Percentiles rank a stretch among this genome's conserved stretches.
Evolutionary conservation across 2,797 vertebrate species (phyloP).

Genomic region (Arremon aurantiirostris): DNA sequence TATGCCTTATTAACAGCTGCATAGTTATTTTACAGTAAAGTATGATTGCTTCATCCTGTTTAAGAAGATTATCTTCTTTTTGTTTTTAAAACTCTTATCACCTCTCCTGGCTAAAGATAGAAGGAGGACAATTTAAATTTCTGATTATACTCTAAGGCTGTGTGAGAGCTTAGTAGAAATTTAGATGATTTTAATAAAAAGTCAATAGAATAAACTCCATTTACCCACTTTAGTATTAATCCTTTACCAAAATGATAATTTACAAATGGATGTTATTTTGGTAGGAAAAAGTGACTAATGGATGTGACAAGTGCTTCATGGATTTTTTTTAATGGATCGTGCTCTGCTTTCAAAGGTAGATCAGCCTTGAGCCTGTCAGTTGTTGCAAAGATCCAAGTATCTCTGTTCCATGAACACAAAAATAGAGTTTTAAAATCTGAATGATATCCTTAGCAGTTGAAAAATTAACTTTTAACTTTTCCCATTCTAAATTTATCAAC

Average conservation of each 20-base stretch:
- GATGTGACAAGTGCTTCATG: not conserved
- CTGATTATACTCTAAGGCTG: not conserved
- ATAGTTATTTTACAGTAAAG: not conserved
- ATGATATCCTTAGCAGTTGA: not conserved
- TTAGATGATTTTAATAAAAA: constrained; percentile 15
- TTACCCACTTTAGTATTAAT: not conserved
- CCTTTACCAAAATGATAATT: not conserved
- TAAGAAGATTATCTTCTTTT: constrained; percentile 27
- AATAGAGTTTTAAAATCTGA: not conserved
- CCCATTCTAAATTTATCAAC: not conserved
- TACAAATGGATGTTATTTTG: not conserved
- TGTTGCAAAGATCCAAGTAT: not conserved
- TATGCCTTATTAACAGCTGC: not conserved
- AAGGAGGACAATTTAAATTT: not conserved
- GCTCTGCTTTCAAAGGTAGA: not conserved
- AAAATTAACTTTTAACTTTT: not conserved
- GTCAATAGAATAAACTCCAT: not conserved
- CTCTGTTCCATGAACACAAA: not conserved
- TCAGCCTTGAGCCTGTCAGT: not conserved
- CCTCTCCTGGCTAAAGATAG: not conserved
- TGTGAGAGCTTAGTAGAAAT: not conserved
- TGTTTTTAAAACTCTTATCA: not conserved
- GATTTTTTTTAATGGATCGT: not conserved
- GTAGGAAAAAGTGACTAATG: not conserved
- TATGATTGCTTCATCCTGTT: constrained; percentile 1